These are phyloP conservation scores for Stegostoma tigrinum DNA, from an alignment of 2,113 vertebrate species.

Conservation along the genomic window DNA sequence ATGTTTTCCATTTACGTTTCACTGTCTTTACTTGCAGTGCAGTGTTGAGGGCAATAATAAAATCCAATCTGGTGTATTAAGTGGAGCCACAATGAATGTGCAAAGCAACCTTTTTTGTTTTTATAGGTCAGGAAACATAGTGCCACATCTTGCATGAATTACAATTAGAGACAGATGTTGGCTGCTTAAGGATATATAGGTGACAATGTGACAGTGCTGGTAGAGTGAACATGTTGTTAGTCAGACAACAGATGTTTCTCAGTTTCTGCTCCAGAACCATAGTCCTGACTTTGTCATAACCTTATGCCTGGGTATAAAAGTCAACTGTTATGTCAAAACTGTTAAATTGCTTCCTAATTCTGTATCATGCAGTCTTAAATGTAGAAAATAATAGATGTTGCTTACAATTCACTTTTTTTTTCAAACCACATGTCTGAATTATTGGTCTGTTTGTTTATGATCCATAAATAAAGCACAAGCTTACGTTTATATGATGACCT, in stretches of 20 bases:
- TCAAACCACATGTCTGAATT: neutral
- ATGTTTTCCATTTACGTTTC: neutral
- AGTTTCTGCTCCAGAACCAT: constrained; percentile 8
- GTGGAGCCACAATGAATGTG: neutral
- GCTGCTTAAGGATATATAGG: constrained; percentile 25
- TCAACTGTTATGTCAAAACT: neutral
- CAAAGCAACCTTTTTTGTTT: constrained; percentile 17
- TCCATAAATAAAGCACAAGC: neutral
- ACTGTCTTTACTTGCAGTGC: neutral
- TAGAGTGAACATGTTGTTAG: constrained; percentile 26
- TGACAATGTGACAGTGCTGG: constrained; percentile 31
- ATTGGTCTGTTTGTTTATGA: neutral
- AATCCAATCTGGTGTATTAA: neutral
- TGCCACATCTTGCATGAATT: constrained; percentile 2
- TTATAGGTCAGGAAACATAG: constrained; percentile 34
- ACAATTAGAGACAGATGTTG: constrained; percentile 31
- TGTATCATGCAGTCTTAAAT: neutral
- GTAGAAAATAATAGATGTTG: neutral
- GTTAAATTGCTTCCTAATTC: neutral
- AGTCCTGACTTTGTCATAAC: constrained; percentile 26
- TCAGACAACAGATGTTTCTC: constrained; percentile 21
- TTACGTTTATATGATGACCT: neutral
- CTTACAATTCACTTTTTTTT: neutral
- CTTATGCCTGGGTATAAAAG: neutral
- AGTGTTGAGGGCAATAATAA: neutral